Base-by-base conservation (phyloP, 92 coral and sea anemone species). In the Galaxea fascicularis region DNA sequence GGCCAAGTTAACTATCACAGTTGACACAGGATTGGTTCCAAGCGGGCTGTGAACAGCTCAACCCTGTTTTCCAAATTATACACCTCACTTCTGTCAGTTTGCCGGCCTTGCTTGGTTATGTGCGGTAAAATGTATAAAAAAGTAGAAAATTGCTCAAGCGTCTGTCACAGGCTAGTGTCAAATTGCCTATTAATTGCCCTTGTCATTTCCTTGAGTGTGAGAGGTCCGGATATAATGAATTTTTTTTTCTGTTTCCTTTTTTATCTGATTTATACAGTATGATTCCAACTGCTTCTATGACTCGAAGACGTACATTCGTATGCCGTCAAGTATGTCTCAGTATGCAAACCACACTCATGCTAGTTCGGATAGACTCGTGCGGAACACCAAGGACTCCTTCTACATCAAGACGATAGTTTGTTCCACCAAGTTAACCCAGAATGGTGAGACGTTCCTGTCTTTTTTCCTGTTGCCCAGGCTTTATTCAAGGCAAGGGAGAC, bases 381-480 rank as follows among this genome's bases (percentile, higher is more conserved):
- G 97, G 13, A 94, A 89, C 82, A 51, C 82, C 31, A 97, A 89
- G 71, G 99, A 97, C 66, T 59, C 93, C 15, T 94, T 97, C 73
- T 87, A 66, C 82, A 82, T 97, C 31, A 86, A 76, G 56, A 93
- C 98, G n/a, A 84, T 90, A 62, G 93, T 90, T 24, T 97, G 99
- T 65, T 97, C 99, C 17, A 97, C 98, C 0, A 97, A 97, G 79
- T 89, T 97, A 49, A 95, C 98, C 39, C 97, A 97, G 91, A 97
- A 96, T 73, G 95, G 98, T 96, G 76, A 86, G 83, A 39, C 41
- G 41, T 35, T 35, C 41, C 4, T 12, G 17, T 20, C 16, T 10
- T 6, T 31, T 27, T 27, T 44, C 29, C 74, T 29, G 24, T 71
- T 44, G 24, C 52, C 26, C 4, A 28, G 51, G 51, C 0, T 51